These are phyloP conservation scores for Eupithecia subfuscata DNA, from an alignment of 2,888 invertebrate species.

Conservation along the genomic window DNA sequence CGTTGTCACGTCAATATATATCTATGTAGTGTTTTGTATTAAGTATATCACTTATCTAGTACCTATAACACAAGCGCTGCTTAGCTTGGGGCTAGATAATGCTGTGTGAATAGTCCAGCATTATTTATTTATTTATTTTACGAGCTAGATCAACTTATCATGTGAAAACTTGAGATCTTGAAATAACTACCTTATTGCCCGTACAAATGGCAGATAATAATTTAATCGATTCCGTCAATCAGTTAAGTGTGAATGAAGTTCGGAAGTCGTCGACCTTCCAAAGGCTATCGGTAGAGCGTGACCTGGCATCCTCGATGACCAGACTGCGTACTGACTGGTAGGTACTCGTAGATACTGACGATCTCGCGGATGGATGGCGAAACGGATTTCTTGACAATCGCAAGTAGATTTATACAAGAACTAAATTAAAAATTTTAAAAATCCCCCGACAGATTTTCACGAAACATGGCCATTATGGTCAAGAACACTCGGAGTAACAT, in stretches of 20 bases:
- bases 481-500: too few species aligned
- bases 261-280: constrained; percentile 61
- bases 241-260: constrained; percentile 46
- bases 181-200: constrained; percentile 26
- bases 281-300: constrained; percentile 52
- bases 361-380: not conserved
- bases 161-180: not conserved
- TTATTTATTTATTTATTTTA: too few species aligned
- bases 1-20: too few species aligned
- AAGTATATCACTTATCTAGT: too few species aligned
- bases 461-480: too few species aligned
- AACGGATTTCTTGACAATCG: not conserved
- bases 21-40: too few species aligned
- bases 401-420: not conserved
- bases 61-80: too few species aligned
- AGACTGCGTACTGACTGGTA: not conserved
- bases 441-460: too few species aligned
- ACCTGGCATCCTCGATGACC: constrained; percentile 50
- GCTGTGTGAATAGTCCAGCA: too few species aligned
- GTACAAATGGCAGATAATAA: constrained; percentile 33
- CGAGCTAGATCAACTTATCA: not conserved
- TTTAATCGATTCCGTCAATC: constrained; percentile 45
- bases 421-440: too few species aligned
- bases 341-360: not conserved
- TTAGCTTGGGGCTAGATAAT: too few species aligned